These are phyloP conservation scores for Amazonetta brasiliensis DNA, from an alignment of 2,797 vertebrate genomes.

Conservation along the genomic window DNA sequence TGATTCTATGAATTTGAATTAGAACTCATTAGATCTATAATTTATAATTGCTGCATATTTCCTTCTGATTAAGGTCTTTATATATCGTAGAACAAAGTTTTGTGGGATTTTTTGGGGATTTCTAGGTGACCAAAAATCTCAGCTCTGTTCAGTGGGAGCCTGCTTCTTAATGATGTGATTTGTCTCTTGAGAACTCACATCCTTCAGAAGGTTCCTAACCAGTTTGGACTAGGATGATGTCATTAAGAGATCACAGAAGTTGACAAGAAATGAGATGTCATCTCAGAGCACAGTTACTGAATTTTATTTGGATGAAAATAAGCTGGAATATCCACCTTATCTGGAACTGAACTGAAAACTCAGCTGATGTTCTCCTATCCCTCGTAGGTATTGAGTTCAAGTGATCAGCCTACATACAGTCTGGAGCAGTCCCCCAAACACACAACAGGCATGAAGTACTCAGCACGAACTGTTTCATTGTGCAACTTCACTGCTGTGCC, in stretches of 20 bases:
- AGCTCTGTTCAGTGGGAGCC: not conserved
- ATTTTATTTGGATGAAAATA: not conserved
- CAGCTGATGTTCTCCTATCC: not conserved
- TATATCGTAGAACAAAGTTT: not conserved
- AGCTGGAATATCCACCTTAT: not conserved
- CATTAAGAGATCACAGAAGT: not conserved
- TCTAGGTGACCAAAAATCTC: not conserved
- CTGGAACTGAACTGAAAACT: not conserved
- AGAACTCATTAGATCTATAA: not conserved
- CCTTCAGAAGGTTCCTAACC: not conserved
- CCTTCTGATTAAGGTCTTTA: not conserved
- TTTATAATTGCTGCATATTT: not conserved
- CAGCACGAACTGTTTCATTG: not conserved
- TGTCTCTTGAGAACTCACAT: not conserved
- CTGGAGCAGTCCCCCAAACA: not conserved
- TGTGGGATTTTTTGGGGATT: not conserved
- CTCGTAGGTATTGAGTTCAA: not conserved
- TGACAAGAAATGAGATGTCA: not conserved
- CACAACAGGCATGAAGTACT: not conserved
- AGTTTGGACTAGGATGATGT: not conserved
- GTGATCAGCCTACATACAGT: not conserved
- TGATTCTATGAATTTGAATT: not conserved
- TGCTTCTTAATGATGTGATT: not conserved
- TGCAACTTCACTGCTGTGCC: not conserved
- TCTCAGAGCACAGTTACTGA: not conserved